Base-by-base conservation (phyloP, 2,113 vertebrate species). In the Dermatemys mawii region DNA sequence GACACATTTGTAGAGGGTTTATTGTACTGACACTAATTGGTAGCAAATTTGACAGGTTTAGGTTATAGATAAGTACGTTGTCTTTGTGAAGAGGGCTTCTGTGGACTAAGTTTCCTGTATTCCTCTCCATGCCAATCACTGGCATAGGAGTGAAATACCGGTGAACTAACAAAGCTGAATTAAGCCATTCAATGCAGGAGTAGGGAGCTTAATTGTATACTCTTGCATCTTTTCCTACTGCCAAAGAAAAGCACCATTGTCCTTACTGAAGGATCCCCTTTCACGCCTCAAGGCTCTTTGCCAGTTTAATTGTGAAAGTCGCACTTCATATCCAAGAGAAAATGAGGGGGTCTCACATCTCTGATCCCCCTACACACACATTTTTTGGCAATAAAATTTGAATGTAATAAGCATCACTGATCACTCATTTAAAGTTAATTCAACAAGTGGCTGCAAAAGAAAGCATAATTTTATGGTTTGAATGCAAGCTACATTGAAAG, bases 281-380 rank as follows among this genome's bases (percentile, higher is more conserved):
- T 98, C 97, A 98, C 83, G 95, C 93, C 95, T 96, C 87, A 95
- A 97, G 95, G 93, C 98, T 94, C 90, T 96, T 88, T 78, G 97
- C 98, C 98, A 98, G 97, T 78, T 98, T 94, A 97, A 96, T 95
- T 98, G 98, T 97, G 95, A 98, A 97, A 98, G 92, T 98, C 96
- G 95, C 84, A 93, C 92, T 93, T 95, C 93, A 81, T 90, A 88
- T 83, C 92, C 48, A 79, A 98, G 92, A 97, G 90, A 94, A 98
- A 98, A 85, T 27, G 32, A 96, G 88, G 49, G 67, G 29, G 80
- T 91, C 91, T 97, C 94, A 97, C 35, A 14, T 93, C 93, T 95
- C 89, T 96, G 95, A 90, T 95, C 97, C 75, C 86, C 92, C 87
- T n/a, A 82, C 78, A 88, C n/a, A n/a, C 95, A 11, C 41, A 53